Percentiles rank a stretch among this genome's conserved stretches.
Evolutionary conservation across 64 coral and sea anemone genomes (phyloP).

Genomic region (Actinia equina): DNA sequence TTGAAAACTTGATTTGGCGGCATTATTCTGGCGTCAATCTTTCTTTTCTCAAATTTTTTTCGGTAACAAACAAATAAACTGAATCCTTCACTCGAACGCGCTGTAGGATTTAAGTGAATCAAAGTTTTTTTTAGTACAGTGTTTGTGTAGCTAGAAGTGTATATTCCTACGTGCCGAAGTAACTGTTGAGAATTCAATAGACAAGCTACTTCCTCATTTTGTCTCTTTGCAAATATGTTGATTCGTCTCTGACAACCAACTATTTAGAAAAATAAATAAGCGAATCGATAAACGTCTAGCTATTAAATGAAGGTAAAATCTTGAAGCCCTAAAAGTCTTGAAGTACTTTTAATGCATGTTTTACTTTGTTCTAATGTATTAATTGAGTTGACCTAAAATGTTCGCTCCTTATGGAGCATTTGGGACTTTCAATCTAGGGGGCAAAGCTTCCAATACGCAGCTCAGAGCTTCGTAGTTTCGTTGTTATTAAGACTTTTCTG

Average conservation of each 20-base stretch:
- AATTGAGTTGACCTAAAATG: neutral
- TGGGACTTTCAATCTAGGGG: neutral
- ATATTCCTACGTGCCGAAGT: neutral
- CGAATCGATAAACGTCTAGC: neutral
- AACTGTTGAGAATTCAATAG: neutral
- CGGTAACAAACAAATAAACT: neutral
- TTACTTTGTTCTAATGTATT: neutral
- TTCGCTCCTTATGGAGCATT: neutral
- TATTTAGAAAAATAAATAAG: slow-evolving; percentile 4
- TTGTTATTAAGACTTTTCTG: neutral
- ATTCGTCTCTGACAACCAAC: neutral
- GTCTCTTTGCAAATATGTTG: neutral
- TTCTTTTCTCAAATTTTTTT: neutral
- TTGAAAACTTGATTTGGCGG: neutral
- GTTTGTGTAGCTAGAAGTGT: neutral
- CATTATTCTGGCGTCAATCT: neutral
- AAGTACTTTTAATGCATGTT: neutral
- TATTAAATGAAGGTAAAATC: neutral
- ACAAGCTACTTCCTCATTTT: neutral
- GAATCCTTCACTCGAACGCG: too few species aligned
- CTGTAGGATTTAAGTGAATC: neutral
- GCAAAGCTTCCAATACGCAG: neutral
- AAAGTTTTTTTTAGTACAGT: neutral
- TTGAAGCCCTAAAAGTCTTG: neutral
- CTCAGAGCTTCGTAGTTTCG: neutral